Conservation (phyloP, 1,140 invertebrate genomes). For the Carcinoscorpius rotundicauda region DNA sequence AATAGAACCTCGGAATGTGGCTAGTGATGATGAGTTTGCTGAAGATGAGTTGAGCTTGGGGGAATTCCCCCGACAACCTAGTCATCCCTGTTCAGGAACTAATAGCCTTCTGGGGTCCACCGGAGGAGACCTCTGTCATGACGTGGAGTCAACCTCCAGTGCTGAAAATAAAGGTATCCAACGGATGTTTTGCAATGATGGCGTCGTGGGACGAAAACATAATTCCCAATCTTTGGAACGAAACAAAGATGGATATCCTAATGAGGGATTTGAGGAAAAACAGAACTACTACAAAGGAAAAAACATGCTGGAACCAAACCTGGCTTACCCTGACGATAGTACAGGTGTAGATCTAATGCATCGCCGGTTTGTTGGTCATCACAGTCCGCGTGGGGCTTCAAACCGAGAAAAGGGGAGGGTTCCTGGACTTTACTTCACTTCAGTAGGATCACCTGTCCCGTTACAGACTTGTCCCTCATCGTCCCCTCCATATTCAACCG, state of each 20-base stretch:
- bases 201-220: neutral
- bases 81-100: conserved; percentile 18
- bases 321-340: conserved; percentile 7
- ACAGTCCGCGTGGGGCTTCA: conserved; percentile 7
- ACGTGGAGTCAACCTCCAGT: conserved; percentile 17
- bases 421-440: neutral
- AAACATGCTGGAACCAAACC: conserved; percentile 20
- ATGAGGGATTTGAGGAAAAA: conserved; percentile 19
- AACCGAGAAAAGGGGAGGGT: conserved; percentile 9
- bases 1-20: conserved; percentile 15
- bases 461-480: conserved; percentile 6
- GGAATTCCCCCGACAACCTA: conserved; percentile 17
- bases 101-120: conserved; percentile 21
- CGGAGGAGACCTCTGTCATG: conserved; percentile 21
- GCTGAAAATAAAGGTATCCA: conserved; percentile 9
- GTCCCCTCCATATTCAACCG: conserved; percentile 10
- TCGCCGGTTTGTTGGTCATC: conserved; percentile 6
- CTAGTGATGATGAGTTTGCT: conserved; percentile 24
- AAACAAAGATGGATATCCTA: conserved; percentile 21
- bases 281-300: conserved; percentile 22
- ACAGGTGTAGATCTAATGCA: conserved; percentile 5
- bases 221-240: conserved; percentile 20
- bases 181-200: conserved; percentile 1
- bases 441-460: neutral
- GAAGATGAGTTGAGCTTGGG: conserved; percentile 24